Evolutionary conservation across 2,888 invertebrate species (phyloP).

Genomic region (Meandrusa payeni): DNA sequence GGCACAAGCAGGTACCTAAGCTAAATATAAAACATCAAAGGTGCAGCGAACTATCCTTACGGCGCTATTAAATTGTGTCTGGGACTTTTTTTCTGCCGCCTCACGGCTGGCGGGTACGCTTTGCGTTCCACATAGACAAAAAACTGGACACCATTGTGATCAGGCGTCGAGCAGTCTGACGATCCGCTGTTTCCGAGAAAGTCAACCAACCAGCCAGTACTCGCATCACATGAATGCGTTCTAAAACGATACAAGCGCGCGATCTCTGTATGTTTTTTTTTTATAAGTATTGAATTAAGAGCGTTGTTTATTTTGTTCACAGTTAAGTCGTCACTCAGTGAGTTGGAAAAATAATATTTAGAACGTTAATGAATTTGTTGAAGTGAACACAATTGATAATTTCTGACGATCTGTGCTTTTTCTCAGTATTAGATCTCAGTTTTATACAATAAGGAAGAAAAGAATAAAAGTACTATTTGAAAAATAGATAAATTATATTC

Average conservation of each 20-base stretch:
- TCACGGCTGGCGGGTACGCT: conserved; percentile 55
- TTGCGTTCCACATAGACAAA: conserved; percentile 47
- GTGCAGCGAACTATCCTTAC: conserved; percentile 47
- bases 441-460: too few species aligned
- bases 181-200: conserved; percentile 65
- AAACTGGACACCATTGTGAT: conserved; percentile 64
- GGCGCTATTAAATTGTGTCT: conserved; percentile 57
- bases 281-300: not conserved
- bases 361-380: too few species aligned
- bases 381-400: too few species aligned
- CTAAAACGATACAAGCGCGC: conserved; percentile 5
- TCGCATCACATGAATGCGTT: conserved; percentile 22
- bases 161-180: conserved; percentile 75
- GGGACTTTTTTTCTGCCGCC: conserved; percentile 58
- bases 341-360: too few species aligned
- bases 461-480: too few species aligned
- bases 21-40: conserved; percentile 63
- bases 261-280: conserved; percentile 3
- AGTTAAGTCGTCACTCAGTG: too few species aligned
- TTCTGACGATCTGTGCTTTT: too few species aligned
- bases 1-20: conserved; percentile 48
- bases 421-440: too few species aligned
- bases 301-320: not conserved
- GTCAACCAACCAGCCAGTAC: too few species aligned
- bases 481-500: too few species aligned